phyloP scores from a whole-genome alignment of 2,888 invertebrate genomes.

The Lycia hirtaria region DNA sequence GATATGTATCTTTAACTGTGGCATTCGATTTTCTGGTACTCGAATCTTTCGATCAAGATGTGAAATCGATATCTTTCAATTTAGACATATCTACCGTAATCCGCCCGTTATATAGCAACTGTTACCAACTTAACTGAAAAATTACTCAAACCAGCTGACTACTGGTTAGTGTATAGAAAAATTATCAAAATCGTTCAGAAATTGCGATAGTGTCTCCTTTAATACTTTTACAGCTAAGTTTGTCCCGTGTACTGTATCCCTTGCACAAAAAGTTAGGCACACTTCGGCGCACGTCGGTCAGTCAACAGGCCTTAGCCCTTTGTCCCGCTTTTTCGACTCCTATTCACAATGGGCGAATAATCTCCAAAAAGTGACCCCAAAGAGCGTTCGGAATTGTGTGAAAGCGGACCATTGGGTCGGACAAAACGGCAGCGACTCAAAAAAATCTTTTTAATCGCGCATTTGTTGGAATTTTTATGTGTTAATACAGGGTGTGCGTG shows the following conservation, averaged over 20 bases:
- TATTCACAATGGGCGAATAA: conserved; percentile 73
- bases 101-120: conserved; percentile 50
- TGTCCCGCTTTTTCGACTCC: conserved; percentile 73
- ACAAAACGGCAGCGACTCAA: conserved; percentile 57
- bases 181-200: not conserved
- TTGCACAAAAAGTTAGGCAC: conserved; percentile 54
- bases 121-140: not conserved
- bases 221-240: not conserved
- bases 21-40: conserved; percentile 43
- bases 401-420: conserved; percentile 59
- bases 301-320: conserved; percentile 73
- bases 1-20: conserved; percentile 44
- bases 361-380: conserved; percentile 85
- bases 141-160: not conserved
- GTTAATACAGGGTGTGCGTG: conserved; percentile 57
- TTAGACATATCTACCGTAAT: conserved; percentile 45
- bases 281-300: conserved; percentile 57
- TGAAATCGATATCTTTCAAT: conserved; percentile 62
- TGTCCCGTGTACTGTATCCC: conserved; percentile 39
- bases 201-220: not conserved
- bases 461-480: conserved; percentile 64
- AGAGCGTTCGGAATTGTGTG: conserved; percentile 71
- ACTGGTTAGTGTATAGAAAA: not conserved
- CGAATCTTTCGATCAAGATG: conserved; percentile 56
- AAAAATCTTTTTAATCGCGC: conserved; percentile 70